phyloP scores from a whole-genome alignment of 2,888 invertebrate genomes.

The Diplolepis rosae region DNA sequence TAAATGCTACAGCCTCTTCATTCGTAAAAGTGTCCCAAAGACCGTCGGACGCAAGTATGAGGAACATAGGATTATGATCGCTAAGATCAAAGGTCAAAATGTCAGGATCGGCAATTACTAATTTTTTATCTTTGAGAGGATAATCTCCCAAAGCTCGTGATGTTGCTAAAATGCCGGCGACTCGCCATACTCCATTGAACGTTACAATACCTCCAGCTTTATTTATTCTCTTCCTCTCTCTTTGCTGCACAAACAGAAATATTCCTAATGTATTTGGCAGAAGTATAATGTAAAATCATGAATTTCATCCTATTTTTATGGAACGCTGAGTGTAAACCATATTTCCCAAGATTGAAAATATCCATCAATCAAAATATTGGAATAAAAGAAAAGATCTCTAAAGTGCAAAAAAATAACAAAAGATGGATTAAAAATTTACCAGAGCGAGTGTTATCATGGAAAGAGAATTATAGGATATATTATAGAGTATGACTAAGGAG shows the following conservation, averaged over 20 bases:
- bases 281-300: too few species aligned
- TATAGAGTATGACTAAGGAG: too few species aligned
- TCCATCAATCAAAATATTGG: too few species aligned
- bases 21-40: conserved; percentile 97
- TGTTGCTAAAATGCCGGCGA: conserved; percentile 95
- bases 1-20: conserved; percentile 93
- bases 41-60: conserved; percentile 95
- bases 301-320: too few species aligned
- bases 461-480: too few species aligned
- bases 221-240: conserved; percentile 93
- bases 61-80: conserved; percentile 90
- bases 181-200: conserved; percentile 97
- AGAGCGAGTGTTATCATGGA: too few species aligned
- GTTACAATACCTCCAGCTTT: conserved; percentile 97
- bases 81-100: conserved; percentile 92
- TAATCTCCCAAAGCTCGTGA: conserved; percentile 96
- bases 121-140: conserved; percentile 93
- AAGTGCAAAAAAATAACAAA: too few species aligned
- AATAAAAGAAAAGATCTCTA: too few species aligned
- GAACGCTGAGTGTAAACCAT: too few species aligned
- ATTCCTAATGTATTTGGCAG: not conserved
- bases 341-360: too few species aligned
- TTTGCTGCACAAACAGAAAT: conserved; percentile 76
- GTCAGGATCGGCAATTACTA: conserved; percentile 97
- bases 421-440: too few species aligned